Conservation (phyloP, 2,113 vertebrate genomes). For the Pseudolaguvia tuberculata region DNA sequence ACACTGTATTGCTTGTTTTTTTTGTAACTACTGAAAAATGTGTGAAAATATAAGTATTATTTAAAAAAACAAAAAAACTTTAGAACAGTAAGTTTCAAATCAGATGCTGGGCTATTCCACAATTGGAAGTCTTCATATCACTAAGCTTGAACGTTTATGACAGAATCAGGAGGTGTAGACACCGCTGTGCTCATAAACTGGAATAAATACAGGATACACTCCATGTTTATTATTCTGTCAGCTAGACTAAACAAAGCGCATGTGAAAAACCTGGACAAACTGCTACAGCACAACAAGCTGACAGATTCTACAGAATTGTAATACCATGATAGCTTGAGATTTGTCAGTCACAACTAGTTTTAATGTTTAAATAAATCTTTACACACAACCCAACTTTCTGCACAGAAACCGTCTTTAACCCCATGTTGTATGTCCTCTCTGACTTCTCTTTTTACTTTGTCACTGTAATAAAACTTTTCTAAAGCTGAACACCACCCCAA, state of each 20-base stretch:
- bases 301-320: not conserved
- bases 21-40: too few species aligned
- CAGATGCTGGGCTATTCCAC: not conserved
- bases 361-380: not conserved
- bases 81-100: not conserved
- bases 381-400: not conserved
- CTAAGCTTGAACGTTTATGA: not conserved
- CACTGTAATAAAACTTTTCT: constrained; percentile 57
- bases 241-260: not conserved
- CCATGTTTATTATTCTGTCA: constrained; percentile 14
- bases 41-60: too few species aligned
- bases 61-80: too few species aligned
- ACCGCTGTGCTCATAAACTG: not conserved
- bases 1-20: too few species aligned
- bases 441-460: constrained; percentile 33
- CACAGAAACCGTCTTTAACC: constrained; percentile 30
- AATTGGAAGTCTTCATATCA: not conserved
- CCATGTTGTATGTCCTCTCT: constrained; percentile 20
- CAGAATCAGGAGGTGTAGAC: constrained; percentile 2
- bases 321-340: not conserved
- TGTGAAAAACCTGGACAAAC: not conserved
- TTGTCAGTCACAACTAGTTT: not conserved
- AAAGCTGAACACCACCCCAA: constrained; percentile 49
- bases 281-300: not conserved
- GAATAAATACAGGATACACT: constrained; percentile 3